Evolutionary conservation across 2,797 vertebrate species (phyloP).

Genomic region (Cuculus canorus): DNA sequence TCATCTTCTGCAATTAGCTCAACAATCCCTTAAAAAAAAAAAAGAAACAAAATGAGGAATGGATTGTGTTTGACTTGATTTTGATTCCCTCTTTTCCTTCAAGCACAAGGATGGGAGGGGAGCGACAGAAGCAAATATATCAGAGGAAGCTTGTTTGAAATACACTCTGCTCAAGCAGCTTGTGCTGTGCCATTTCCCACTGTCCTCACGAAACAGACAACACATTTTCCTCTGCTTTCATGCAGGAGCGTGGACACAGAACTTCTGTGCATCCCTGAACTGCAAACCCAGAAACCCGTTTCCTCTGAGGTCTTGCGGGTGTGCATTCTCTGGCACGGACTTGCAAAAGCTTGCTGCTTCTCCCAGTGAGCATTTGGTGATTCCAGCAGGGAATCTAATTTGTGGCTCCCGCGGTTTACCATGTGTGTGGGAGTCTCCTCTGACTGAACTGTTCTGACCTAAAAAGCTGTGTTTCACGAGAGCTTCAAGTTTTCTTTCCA

Average conservation of each 20-base stretch:
- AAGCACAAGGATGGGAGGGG: not conserved
- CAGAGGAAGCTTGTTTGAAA: not conserved
- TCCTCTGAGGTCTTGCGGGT: not conserved
- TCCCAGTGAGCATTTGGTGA: constrained; percentile 9
- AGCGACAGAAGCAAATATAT: not conserved
- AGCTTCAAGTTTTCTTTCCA: constrained; percentile 5
- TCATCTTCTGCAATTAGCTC: not conserved
- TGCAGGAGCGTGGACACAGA: not conserved
- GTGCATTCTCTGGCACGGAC: not conserved
- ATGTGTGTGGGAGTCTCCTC: constrained; percentile 1
- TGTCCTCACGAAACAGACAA: not conserved
- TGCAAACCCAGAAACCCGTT: not conserved
- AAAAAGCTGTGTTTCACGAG: not conserved
- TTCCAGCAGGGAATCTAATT: constrained; percentile 46
- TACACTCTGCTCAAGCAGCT: fast-evolving
- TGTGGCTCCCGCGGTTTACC: not conserved
- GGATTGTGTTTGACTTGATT: not conserved
- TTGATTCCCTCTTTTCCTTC: not conserved
- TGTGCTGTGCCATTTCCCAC: not conserved
- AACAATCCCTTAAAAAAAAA: not conserved
- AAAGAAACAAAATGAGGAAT: not conserved
- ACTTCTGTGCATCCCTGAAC: not conserved
- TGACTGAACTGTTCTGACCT: constrained; percentile 8
- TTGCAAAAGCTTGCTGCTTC: not conserved
- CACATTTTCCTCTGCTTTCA: not conserved